Evolutionary conservation across 2,888 invertebrate species (phyloP).

Genomic region (Allacma fusca): DNA sequence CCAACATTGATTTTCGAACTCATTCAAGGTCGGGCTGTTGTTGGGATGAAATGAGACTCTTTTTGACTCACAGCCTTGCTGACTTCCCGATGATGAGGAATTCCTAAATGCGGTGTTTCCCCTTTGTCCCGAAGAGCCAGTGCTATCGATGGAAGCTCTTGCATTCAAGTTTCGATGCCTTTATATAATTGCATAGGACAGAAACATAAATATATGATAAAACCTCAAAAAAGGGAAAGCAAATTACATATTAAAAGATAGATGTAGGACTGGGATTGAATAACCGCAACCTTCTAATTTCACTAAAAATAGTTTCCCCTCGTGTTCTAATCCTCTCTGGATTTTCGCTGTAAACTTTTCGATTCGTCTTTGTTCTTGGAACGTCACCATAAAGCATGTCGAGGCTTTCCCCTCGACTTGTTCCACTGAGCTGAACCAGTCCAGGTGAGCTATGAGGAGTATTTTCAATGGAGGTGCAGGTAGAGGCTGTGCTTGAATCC

Average conservation of each 20-base stretch:
- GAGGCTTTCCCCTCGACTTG: neutral
- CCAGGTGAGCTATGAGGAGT: slow-evolving; percentile 1
- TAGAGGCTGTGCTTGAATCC: slow-evolving; percentile 7
- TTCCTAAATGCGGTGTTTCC: too few species aligned
- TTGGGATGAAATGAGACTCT: slow-evolving; percentile 1
- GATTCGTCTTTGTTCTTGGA: slow-evolving; percentile 17
- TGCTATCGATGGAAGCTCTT: too few species aligned
- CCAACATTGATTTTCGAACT: slow-evolving; percentile 33
- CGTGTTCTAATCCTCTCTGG: slow-evolving; percentile 32
- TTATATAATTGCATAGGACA: too few species aligned
- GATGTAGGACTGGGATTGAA: too few species aligned
- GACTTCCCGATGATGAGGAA: too few species aligned
- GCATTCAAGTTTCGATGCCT: too few species aligned
- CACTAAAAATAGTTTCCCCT: slow-evolving; percentile 35
- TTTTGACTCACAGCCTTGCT: too few species aligned
- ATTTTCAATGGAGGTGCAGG: neutral
- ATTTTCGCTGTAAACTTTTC: slow-evolving; percentile 29
- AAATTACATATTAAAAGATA: too few species aligned
- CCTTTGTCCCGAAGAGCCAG: too few species aligned
- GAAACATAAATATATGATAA: too few species aligned
- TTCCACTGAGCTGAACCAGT: neutral
- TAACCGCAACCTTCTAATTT: slow-evolving; percentile 25
- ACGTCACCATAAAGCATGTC: neutral
- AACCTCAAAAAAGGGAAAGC: too few species aligned
- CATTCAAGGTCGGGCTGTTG: slow-evolving; percentile 1